Base-by-base conservation (phyloP, 2,888 invertebrate species). In the Caradrina kadenii region DNA sequence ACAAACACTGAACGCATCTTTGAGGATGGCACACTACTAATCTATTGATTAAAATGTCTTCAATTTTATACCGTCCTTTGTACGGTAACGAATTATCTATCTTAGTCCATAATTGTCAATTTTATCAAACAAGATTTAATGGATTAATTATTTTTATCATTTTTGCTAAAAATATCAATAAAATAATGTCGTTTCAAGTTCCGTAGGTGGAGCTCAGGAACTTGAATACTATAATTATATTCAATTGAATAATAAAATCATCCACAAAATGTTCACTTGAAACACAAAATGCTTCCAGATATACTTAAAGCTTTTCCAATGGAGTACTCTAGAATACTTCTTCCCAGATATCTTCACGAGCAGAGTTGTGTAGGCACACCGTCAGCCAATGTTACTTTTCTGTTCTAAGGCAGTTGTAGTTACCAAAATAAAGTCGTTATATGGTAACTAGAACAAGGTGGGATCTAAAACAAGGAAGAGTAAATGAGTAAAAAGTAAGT, bases 1-100 rank as follows among this genome's bases (percentile, higher is more conserved):
- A 88, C 73, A 45, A 89, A 64, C 63, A 84, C 67, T 50, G 84
- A 71, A 64, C 86, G 82, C 84, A 81, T 82, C 21, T 45, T 78
- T 55, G 10, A 31, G 42, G 19, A 66, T 42, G 42, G 45, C 50
- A 67, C 73, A 31, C 79, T 82, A 78, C 68, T 61, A 22, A 35
- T 58, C n/a, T 19, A 1, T 13, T 35, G 35, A 50, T 39, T 56
- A 13, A 17, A 45, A 22, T 63, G 53, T 31, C 35, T 53, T 31
- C 67, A 59, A 62, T 69, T 81, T 78, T 82, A 82, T 82, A 82
- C 66, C 52, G 31, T 31, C 53, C 26, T 59, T 49, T 53, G 49
- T 52, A 42, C 58, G 49, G 11, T 42, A 49, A 13, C 17, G 0
- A 50, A 52, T 75, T 75, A 68, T 75, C 56, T 56, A 50, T 56